phyloP scores from a whole-genome alignment of 2,113 vertebrate species.

The Laterallus jamaicensis region DNA sequence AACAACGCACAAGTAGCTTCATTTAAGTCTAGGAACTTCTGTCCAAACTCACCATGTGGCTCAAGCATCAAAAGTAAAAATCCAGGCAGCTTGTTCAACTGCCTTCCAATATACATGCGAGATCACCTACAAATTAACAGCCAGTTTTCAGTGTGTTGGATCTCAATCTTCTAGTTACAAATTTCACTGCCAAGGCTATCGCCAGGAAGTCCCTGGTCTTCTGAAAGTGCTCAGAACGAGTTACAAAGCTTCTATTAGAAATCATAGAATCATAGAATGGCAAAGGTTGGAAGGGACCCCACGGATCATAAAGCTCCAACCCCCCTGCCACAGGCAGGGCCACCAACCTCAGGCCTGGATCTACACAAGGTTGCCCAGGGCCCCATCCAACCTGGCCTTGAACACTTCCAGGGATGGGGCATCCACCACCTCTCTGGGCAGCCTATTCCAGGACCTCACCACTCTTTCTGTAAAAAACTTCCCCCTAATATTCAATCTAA shows the following conservation, averaged over 20 bases:
- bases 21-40: background rate
- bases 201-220: background rate
- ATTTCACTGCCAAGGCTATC: background rate
- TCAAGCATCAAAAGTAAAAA: background rate
- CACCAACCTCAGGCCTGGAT: too few relatives aligned
- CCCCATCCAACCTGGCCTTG: too few relatives aligned
- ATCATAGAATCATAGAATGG: too few relatives aligned
- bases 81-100: background rate
- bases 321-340: too few relatives aligned
- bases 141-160: background rate
- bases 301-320: too few relatives aligned
- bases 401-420: too few relatives aligned
- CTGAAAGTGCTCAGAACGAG: background rate
- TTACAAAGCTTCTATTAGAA: background rate
- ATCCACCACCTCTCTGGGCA: too few relatives aligned
- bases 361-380: too few relatives aligned
- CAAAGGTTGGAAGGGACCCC: too few relatives aligned
- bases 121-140: background rate
- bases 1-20: background rate
- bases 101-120: background rate
- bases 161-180: background rate
- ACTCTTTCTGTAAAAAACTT: too few relatives aligned
- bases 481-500: too few relatives aligned
- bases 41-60: rapidly evolving
- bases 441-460: too few relatives aligned